Evolutionary conservation across 2,113 vertebrate genomes (phyloP).

Genomic region (Accipiter virgatus): DNA sequence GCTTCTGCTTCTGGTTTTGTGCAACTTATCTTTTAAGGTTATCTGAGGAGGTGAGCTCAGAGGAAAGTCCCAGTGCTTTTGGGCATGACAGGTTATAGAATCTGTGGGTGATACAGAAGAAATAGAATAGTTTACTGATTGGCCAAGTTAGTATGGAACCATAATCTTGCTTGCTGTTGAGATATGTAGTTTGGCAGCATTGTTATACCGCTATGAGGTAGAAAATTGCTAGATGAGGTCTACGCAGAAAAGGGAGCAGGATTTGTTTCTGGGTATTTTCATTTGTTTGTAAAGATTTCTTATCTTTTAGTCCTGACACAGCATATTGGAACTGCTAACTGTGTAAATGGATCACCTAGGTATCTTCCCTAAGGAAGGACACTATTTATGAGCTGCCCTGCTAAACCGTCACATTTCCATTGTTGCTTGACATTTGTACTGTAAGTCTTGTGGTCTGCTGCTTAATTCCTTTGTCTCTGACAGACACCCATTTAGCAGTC

Average conservation of each 20-base stretch:
- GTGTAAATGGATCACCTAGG: background rate
- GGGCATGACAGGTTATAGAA: background rate
- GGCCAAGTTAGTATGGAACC: background rate
- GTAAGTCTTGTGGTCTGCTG: background rate
- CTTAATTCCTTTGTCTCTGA: conserved; percentile 27
- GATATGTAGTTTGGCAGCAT: background rate
- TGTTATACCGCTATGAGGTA: background rate
- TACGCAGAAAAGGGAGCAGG: background rate
- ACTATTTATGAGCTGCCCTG: background rate
- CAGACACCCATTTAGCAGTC: background rate
- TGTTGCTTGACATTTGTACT: background rate
- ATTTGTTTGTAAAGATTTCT: background rate
- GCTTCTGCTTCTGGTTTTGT: background rate
- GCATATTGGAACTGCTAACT: background rate
- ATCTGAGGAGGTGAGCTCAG: background rate
- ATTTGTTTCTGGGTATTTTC: background rate
- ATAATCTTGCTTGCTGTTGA: background rate
- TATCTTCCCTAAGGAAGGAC: background rate
- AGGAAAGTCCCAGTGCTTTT: background rate
- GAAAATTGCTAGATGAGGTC: background rate
- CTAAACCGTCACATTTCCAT: background rate
- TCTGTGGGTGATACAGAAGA: background rate
- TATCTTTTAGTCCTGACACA: background rate
- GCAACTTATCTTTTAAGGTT: background rate
- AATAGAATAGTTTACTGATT: background rate